These are phyloP conservation scores for Enoplosus armatus DNA, from an alignment of 2,797 vertebrate species.

Conservation along the genomic window DNA sequence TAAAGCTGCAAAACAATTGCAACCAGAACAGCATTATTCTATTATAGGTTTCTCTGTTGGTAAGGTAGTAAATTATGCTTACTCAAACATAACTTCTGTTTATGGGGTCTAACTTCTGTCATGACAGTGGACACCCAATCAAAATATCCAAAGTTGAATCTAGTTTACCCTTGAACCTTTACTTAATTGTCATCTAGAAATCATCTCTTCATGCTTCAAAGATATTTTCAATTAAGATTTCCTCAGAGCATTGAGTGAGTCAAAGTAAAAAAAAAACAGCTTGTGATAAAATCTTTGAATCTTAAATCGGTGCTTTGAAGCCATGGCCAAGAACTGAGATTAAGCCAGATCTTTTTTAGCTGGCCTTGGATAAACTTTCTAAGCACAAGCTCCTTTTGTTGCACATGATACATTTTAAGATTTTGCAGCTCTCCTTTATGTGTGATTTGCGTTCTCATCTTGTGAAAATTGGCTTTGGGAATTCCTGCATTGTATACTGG, in stretches of 20 bases:
- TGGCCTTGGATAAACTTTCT: slow-evolving; percentile 44
- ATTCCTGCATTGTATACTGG: slow-evolving; percentile 34
- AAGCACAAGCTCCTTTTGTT: slow-evolving; percentile 37
- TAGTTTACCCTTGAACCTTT: slow-evolving; percentile 4
- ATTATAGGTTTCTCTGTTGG: slow-evolving; percentile 7
- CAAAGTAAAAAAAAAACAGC: slow-evolving; percentile 2
- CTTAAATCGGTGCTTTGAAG: slow-evolving; percentile 53
- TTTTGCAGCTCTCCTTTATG: slow-evolving; percentile 26
- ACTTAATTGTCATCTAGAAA: slow-evolving; percentile 25
- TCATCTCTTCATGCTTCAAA: slow-evolving; percentile 33
- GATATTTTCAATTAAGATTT: slow-evolving; percentile 30
- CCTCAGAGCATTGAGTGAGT: slow-evolving; percentile 17
- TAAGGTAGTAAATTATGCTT: neutral
- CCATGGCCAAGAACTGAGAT: slow-evolving; percentile 48
- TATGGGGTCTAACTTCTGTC: neutral
- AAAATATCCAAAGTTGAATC: neutral
- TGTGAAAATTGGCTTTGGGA: slow-evolving; percentile 53
- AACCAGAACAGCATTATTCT: slow-evolving; percentile 23
- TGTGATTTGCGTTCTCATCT: slow-evolving; percentile 40
- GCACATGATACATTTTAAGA: slow-evolving; percentile 12
- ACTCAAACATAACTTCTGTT: slow-evolving; percentile 4
- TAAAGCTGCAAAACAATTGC: slow-evolving; percentile 40
- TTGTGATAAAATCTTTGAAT: slow-evolving; percentile 53
- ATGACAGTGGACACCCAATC: neutral
- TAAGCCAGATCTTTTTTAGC: slow-evolving; percentile 33